Evolutionary conservation across 1,140 invertebrate genomes (phyloP), one percentile per base, ranked within the genome.

Genomic region (Luehdorfia chinensis): DNA sequence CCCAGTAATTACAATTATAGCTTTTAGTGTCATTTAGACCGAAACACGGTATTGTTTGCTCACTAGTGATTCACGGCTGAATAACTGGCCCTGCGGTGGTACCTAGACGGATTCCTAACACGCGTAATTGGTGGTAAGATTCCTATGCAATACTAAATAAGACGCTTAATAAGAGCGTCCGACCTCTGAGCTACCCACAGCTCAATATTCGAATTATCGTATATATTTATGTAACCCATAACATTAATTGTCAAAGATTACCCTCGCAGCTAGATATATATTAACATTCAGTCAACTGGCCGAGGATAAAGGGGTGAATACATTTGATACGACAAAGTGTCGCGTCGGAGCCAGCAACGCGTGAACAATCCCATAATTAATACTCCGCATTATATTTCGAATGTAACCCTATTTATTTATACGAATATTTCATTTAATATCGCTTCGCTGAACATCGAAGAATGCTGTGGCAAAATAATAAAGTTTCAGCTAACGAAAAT

Each of bases 341-440:
- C 63, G 59, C 59, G 66, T 60, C 63, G 53, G 34, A 47, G 47
- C 28, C 62, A 72, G 66, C 48, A 59, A 59, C 55, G 59, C 66
- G 64, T 70, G 59, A 66, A 66, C 57, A 62, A 67, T 65, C 58
- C 53, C 37, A 56, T 73, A 73, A 67, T 73, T 67, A 70, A 70
- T 70, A 70, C 47, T 50, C 41, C 36, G 55, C 53, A 57, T 55
- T 61, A 63, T 53, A 50, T 53, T 59, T 48, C 43, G 37, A 54
- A 50, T 49, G 46, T 47, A 50, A 56, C 49, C 50, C 53, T 28
- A 30, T 43, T 43, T 43, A 43, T 43, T 43, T 43, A 43, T 43
- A 28, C 12, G 23, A 43, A 28, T 43, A 30, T 30, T 43, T 43
- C 33, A 36, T 36, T 19, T 37, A 5, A 21, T 21, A 37, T 9